These are phyloP conservation scores for Polyploca ridens DNA, from an alignment of 2,888 invertebrate genomes.

Conservation along the genomic window DNA sequence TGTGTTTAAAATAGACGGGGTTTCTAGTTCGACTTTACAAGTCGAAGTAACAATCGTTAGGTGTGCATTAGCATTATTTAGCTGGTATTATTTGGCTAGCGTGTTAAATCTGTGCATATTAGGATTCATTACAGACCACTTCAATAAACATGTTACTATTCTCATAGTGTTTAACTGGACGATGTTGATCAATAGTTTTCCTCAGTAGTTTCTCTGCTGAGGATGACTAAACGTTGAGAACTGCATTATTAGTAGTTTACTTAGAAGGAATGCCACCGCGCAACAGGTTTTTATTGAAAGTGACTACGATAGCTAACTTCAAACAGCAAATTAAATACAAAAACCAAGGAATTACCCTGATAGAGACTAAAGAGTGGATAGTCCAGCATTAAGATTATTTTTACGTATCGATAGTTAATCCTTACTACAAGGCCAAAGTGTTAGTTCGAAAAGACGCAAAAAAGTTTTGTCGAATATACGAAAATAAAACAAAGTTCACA, in stretches of 20 bases:
- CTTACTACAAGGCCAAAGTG: neutral
- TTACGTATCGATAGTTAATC: neutral
- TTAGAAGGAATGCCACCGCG: neutral
- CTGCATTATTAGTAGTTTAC: no score
- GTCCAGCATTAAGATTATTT: neutral
- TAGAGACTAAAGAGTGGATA: neutral
- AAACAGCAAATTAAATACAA: neutral
- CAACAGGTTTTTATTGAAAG: neutral
- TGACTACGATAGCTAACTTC: neutral
- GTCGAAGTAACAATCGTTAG: slow-evolving; percentile 59
- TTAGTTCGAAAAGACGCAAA: neutral
- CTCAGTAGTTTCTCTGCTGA: neutral
- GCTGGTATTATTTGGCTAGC: slow-evolving; percentile 43
- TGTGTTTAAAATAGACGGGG: slow-evolving; percentile 65
- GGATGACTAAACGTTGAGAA: neutral
- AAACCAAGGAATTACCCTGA: neutral
- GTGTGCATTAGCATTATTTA: slow-evolving; percentile 55
- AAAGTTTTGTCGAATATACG: no score
- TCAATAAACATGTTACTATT: neutral
- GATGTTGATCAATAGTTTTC: no score
- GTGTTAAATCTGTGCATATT: neutral
- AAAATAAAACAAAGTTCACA: no score
- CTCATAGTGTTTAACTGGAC: no score
- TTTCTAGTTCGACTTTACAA: slow-evolving; percentile 65
- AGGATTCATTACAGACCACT: neutral